Evolutionary conservation across 2,888 invertebrate genomes (phyloP).

Genomic region (Apeira syringaria): DNA sequence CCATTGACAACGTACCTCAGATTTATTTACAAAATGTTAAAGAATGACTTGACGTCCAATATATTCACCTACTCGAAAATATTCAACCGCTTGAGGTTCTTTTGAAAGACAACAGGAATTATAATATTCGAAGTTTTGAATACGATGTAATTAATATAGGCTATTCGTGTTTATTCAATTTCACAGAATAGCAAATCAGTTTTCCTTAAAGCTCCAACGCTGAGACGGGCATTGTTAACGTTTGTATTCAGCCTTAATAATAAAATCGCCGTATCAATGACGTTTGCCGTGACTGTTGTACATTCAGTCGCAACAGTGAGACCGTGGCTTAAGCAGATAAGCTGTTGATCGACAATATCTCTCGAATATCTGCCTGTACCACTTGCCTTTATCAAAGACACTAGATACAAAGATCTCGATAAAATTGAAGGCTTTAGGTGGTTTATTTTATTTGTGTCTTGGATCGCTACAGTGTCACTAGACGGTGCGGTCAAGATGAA

Average conservation of each 20-base stretch:
- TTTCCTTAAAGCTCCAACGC: slow-evolving; percentile 10
- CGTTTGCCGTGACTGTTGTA: slow-evolving; percentile 4
- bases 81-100: background rate
- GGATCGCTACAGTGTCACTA: slow-evolving; percentile 53
- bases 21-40: too few species aligned
- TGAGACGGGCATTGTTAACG: slow-evolving; percentile 8
- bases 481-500: slow-evolving; percentile 64
- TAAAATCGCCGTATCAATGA: slow-evolving; percentile 12
- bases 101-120: background rate
- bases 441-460: slow-evolving; percentile 55
- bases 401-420: slow-evolving; percentile 62
- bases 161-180: slow-evolving; percentile 14
- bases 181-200: slow-evolving; percentile 4
- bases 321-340: slow-evolving; percentile 41
- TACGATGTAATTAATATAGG: background rate
- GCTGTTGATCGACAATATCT: slow-evolving; percentile 67
- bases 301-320: slow-evolving; percentile 6
- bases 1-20: too few species aligned
- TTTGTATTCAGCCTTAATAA: slow-evolving; percentile 16
- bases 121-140: too few species aligned
- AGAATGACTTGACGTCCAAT: too few species aligned
- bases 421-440: slow-evolving; percentile 60
- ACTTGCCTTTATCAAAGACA: slow-evolving; percentile 54
- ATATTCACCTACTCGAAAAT: too few species aligned
- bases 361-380: slow-evolving; percentile 40